phyloP scores from a whole-genome alignment of 1,140 invertebrate genomes.

The Sitobion miscanthi region DNA sequence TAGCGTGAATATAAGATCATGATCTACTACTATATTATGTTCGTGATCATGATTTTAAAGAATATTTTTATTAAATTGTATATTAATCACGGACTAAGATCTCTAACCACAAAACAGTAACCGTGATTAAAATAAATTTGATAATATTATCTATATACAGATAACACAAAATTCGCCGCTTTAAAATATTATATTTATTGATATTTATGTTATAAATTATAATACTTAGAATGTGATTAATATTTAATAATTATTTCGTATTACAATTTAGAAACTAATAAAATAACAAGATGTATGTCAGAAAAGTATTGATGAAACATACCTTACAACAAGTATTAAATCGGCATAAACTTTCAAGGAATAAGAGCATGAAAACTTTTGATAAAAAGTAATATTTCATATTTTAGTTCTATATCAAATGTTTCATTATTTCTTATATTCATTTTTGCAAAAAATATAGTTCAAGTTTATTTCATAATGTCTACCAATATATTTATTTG shows the following conservation, averaged over 20 bases:
- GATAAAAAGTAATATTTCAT: constrained; percentile 14
- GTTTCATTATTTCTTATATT: neutral
- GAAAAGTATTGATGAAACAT: neutral
- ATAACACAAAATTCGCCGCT: neutral
- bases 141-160: neutral
- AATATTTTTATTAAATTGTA: no score
- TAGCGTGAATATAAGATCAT: no score
- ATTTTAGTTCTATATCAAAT: neutral
- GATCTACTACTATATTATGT: no score
- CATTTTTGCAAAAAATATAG: no score
- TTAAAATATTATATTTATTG: neutral
- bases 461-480: neutral
- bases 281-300: neutral
- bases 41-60: no score
- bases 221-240: neutral
- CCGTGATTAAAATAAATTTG: no score
- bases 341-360: neutral
- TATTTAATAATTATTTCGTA: neutral
- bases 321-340: neutral
- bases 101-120: no score
- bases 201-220: neutral
- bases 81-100: no score
- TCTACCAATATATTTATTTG: neutral
- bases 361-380: neutral
- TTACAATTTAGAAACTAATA: neutral